A percentile compares a stretch with the other conserved stretches of the same genome.
Evolutionary conservation across 2,113 vertebrate genomes (phyloP).

Genomic region (Herpailurus yagouaroundi): DNA sequence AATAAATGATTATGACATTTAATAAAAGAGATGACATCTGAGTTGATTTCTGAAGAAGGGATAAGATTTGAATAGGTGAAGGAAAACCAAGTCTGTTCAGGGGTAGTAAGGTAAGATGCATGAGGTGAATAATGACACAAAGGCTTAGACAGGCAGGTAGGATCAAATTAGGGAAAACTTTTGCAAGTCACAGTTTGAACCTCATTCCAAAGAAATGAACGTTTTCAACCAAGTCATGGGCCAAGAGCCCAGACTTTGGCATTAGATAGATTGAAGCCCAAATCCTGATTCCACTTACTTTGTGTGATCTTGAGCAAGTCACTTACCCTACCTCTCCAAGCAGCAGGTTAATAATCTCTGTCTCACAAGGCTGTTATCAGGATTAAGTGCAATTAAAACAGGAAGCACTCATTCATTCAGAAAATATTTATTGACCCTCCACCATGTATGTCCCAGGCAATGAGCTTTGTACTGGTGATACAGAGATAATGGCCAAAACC

Average conservation of each 20-base stretch:
- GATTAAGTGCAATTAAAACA: background rate
- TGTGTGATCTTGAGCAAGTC: background rate
- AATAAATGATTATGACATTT: background rate
- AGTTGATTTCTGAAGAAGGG: background rate
- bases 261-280: background rate
- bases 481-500: background rate
- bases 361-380: background rate
- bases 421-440: conserved; percentile 53
- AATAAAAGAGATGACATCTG: background rate
- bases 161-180: background rate
- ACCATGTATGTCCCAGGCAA: background rate
- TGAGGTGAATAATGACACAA: background rate
- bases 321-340: background rate
- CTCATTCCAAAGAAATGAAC: conserved; percentile 24
- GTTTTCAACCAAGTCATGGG: background rate
- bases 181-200: background rate
- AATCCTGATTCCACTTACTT: background rate
- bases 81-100: background rate
- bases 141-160: background rate
- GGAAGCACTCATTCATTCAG: conserved; percentile 17
- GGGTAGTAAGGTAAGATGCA: background rate
- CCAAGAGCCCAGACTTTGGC: background rate
- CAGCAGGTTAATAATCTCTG: background rate
- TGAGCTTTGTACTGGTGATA: conserved; percentile 58
- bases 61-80: background rate